These are phyloP conservation scores for Eupeodes luniger DNA, from an alignment of 2,888 invertebrate species.

Conservation along the genomic window DNA sequence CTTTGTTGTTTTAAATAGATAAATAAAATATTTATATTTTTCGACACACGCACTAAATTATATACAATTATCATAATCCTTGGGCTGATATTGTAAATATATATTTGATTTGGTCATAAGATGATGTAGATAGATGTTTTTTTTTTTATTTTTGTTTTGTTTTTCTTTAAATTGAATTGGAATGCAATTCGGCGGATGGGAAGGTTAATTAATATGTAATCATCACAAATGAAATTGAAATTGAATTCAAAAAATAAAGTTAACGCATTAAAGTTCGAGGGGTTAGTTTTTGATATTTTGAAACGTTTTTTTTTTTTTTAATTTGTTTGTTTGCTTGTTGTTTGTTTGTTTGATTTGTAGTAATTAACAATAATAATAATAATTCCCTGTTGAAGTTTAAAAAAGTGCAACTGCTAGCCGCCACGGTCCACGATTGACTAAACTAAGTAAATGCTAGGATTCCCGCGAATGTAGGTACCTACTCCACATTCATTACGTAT, in stretches of 20 bases:
- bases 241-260: background rate
- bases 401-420: constrained; percentile 83
- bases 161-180: constrained; percentile 77
- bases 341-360: constrained; percentile 10
- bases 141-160: constrained; percentile 43
- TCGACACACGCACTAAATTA: constrained; percentile 42
- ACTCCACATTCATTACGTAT: constrained; percentile 76
- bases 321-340: background rate
- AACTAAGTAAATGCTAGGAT: constrained; percentile 84
- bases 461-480: constrained; percentile 77
- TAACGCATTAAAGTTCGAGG: constrained; percentile 1
- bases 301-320: constrained; percentile 8
- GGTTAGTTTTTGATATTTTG: background rate
- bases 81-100: constrained; percentile 82
- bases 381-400: constrained; percentile 70
- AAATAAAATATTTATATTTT: constrained; percentile 16
- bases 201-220: constrained; percentile 15
- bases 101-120: constrained; percentile 54
- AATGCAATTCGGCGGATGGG: constrained; percentile 30
- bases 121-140: constrained; percentile 61
- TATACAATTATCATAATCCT: constrained; percentile 83
- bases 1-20: background rate
- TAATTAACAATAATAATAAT: constrained; percentile 21
- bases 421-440: constrained; percentile 85
- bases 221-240: background rate